phyloP scores from a whole-genome alignment of 2,797 vertebrate genomes.

The Microctenopoma lineatum region DNA sequence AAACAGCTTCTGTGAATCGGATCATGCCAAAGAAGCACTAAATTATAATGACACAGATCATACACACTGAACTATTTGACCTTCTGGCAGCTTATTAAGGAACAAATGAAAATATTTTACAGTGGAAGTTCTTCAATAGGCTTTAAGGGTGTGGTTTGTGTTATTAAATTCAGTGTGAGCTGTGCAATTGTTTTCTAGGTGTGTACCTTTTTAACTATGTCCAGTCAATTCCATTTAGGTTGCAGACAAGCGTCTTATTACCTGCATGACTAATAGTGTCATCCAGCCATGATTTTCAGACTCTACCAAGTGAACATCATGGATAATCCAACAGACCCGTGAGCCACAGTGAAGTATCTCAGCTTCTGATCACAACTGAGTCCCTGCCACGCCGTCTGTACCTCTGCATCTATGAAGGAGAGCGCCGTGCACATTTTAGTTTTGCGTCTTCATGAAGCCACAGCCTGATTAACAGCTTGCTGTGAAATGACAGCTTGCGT shows the following conservation, averaged over 20 bases:
- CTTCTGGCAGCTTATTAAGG: neutral
- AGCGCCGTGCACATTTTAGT: slow-evolving; percentile 8
- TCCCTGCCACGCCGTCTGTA: neutral
- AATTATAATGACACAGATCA: too few species aligned
- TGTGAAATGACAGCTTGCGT: slow-evolving; percentile 58
- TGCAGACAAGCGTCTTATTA: too few species aligned
- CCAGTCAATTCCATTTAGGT: too few species aligned
- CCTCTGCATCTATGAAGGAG: slow-evolving; percentile 13
- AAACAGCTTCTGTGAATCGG: neutral
- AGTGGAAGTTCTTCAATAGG: neutral
- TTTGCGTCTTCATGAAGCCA: slow-evolving; percentile 39
- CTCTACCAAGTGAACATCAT: neutral
- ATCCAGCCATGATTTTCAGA: neutral
- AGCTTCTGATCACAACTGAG: slow-evolving; percentile 1
- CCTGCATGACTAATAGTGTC: slow-evolving; percentile 2
- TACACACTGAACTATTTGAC: neutral
- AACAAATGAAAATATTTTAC: neutral
- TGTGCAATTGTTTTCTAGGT: too few species aligned
- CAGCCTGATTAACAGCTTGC: slow-evolving; percentile 46
- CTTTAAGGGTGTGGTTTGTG: neutral
- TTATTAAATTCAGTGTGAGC: too few species aligned
- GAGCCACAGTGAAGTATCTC: slow-evolving; percentile 15
- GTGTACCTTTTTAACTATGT: too few species aligned
- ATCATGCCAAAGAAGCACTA: neutral
- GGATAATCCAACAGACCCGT: slow-evolving; percentile 39